These are phyloP conservation scores for Prenolepis imparis DNA, from an alignment of 2,888 invertebrate species.

Conservation along the genomic window DNA sequence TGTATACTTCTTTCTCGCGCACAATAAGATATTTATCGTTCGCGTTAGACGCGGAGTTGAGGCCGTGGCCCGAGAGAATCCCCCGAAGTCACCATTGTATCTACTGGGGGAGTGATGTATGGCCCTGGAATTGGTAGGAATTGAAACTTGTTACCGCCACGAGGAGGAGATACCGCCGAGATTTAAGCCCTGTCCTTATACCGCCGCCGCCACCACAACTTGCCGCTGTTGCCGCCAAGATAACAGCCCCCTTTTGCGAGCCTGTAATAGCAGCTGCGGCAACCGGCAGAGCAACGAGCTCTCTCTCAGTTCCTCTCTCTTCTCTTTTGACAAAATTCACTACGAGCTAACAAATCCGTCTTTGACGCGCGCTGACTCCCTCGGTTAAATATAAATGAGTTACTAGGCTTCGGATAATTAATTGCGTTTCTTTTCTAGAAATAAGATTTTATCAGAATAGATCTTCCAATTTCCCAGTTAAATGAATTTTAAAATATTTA, in stretches of 20 bases:
- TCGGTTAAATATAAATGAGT: slow-evolving; percentile 64
- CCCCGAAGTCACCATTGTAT: slow-evolving; percentile 83
- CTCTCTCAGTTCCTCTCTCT: background rate
- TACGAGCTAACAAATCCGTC: slow-evolving; percentile 22
- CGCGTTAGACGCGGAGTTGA: slow-evolving; percentile 72
- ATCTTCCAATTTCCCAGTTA: background rate
- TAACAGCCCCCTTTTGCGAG: slow-evolving; percentile 76
- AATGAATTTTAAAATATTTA: background rate
- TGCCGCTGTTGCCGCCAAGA: slow-evolving; percentile 71
- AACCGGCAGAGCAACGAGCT: background rate
- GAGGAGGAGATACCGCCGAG: slow-evolving; percentile 81
- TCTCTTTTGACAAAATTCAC: slow-evolving; percentile 31
- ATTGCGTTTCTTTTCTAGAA: background rate
- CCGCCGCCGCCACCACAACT: slow-evolving; percentile 60
- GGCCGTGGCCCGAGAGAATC: slow-evolving; percentile 78
- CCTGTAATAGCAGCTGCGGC: slow-evolving; percentile 60
- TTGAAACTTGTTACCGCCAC: slow-evolving; percentile 85
- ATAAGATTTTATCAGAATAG: background rate
- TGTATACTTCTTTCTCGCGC: slow-evolving; percentile 77
- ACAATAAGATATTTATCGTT: slow-evolving; percentile 85
- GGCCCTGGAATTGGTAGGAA: slow-evolving; percentile 85
- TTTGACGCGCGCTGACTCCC: slow-evolving; percentile 19
- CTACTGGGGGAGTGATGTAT: slow-evolving; percentile 84
- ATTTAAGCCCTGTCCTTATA: slow-evolving; percentile 81
- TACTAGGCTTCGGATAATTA: slow-evolving; percentile 45